Evolutionary conservation across 2,888 invertebrate species (phyloP).

Genomic region (Cantharis flavilabris): DNA sequence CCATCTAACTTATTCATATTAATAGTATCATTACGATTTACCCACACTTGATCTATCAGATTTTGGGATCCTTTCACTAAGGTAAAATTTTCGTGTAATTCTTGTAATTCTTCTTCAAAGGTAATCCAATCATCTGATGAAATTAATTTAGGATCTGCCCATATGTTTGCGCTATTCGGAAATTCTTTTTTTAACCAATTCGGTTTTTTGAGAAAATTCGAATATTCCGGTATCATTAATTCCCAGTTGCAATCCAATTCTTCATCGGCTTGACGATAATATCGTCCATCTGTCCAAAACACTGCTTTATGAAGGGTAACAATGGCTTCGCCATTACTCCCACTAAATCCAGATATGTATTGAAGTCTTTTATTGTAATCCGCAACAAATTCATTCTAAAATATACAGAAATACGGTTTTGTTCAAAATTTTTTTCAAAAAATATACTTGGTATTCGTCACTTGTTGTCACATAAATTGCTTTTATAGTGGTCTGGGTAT

Average conservation of each 20-base stretch:
- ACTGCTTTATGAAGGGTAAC: conserved; percentile 70
- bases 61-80: conserved; percentile 65
- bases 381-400: conserved; percentile 77
- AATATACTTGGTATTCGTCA: neutral
- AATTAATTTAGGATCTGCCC: conserved; percentile 75
- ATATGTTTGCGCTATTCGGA: conserved; percentile 63
- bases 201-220: conserved; percentile 62
- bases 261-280: conserved; percentile 78
- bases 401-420: conserved; percentile 13
- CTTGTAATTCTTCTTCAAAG: conserved; percentile 62
- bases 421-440: neutral
- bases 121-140: conserved; percentile 70
- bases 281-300: conserved; percentile 92
- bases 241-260: conserved; percentile 89
- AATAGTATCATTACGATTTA: conserved; percentile 36
- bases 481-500: neutral
- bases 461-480: neutral
- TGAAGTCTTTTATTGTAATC: conserved; percentile 74
- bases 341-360: conserved; percentile 82
- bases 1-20: conserved; percentile 53
- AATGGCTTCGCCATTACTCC: conserved; percentile 72
- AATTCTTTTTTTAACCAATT: conserved; percentile 68
- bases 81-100: conserved; percentile 50
- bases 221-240: conserved; percentile 76
- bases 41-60: conserved; percentile 80